Evolutionary conservation across 2,113 vertebrate species (phyloP), one percentile per base, ranked within the genome.

Genomic region (Benitochromis conjunctus): DNA sequence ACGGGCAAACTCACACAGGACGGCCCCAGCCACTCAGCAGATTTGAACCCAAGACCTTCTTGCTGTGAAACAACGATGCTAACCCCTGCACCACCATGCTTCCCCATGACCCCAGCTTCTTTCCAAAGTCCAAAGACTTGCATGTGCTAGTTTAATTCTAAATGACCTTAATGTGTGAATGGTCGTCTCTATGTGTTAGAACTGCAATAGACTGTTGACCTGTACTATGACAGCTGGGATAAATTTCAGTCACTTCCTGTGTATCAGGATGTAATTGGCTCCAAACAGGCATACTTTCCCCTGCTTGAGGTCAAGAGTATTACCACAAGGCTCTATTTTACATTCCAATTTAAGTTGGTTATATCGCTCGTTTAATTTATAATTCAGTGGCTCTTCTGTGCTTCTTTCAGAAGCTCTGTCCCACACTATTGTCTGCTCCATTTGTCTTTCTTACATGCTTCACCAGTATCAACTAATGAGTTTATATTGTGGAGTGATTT

Each of bases 391-490:
- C 58, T 84, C 43, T 79, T 88, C 78, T 31, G 26, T 77, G 71
- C 58, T 82, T 31, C 69, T 57, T 38, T 84, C 43, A 82, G 36
- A 78, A 55, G 31, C 60, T 69, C 62, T 9, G 16, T 16, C 46
- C 53, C 58, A 21, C 43, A 24, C 76, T 54, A 34, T 60, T 66
- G 43, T 84, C 77, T 48, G 43, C 43, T 34, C 51, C 48, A 74
- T 89, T 79, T 87, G 77, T 86, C 88, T 84, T 58, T 53, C 79
- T 80, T 26, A 81, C 62, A 81, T 78, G 79, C 87, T 84, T 77
- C 76, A 86, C n/a, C 74, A 54, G 18, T 71, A 48, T 60, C 74
- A 34, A 24, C 80, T 78, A 92, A 89, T 86, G 88, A 56, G 11
- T 82, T 90, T 58, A 64, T 88, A 80, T 58, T 82, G 64, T 55